A percentile compares a stretch with the other conserved stretches of the same genome.
Conservation (phyloP, 2,113 vertebrate genomes). For the Sinocyclocheilus anophthalmus region DNA sequence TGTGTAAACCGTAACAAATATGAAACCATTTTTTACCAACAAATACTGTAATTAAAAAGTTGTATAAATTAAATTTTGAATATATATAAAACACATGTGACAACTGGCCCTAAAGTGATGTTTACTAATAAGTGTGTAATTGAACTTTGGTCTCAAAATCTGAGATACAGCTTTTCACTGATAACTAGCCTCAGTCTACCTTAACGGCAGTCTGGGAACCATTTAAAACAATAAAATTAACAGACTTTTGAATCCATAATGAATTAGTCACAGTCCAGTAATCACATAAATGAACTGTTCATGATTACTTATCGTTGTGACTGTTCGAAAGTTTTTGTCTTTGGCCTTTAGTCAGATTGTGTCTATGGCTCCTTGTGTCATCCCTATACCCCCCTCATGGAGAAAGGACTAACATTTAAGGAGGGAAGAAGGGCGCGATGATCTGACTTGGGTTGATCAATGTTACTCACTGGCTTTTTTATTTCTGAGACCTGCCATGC, state of each 20-base stretch:
- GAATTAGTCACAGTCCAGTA: not conserved
- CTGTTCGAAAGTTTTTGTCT: not conserved
- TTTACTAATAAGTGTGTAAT: not conserved
- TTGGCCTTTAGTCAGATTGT: not conserved
- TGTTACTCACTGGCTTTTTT: constrained; percentile 77
- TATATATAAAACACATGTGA: not conserved
- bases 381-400: not conserved
- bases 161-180: not conserved
- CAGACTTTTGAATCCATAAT: not conserved
- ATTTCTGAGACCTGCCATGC: constrained; percentile 63
- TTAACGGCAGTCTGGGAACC: not conserved
- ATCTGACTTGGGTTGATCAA: constrained; percentile 67
- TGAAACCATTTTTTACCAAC: not conserved
- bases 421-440: constrained; percentile 55
- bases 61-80: not conserved
- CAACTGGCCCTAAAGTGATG: not conserved
- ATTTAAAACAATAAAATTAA: not conserved
- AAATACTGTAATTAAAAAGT: not conserved
- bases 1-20: not conserved
- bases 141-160: not conserved
- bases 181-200: not conserved
- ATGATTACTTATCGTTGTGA: not conserved
- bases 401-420: not conserved
- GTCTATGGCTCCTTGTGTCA: not conserved
- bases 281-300: not conserved